Base-by-base conservation (phyloP, 2,888 invertebrate species). In the Diaphora mendica region DNA sequence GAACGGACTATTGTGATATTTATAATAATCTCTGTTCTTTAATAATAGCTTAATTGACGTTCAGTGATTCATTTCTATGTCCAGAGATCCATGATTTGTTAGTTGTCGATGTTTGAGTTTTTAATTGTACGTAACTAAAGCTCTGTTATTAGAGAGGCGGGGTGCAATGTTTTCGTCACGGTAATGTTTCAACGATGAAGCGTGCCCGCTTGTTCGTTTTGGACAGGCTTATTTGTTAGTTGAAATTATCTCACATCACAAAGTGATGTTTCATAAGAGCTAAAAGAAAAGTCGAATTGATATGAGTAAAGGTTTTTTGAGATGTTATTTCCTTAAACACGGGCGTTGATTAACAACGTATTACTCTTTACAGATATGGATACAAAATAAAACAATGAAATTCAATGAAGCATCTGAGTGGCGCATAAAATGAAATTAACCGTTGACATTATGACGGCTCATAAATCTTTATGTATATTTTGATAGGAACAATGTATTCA, bases 111-210 rank as follows among this genome's bases (percentile, higher is more conserved):
- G 91, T 92, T 94, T 94, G 92, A 94, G 92, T 92, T 94, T 94
- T 94, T 95, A 95, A 95, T 95, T 95, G 93, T 85, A 93, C 93
- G 91, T 91, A 92, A 93, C 93, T 92, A 94, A 94, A 94, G 90
- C 90, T 87, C 86, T 90, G 90, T 91, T 92, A 92, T 94, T 93
- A 92, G 90, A 88, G 88, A 89, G 93, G 91, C 92, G 93, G 91
- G 89, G 90, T 91, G 88, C 87, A 86, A 86, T 84, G 86, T 82
- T 90, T 92, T 93, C 90, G 93, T 92, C 93, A 92, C 91, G 92
- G 91, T 81, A 87, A 86, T 92, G 89, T 86, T 85, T 89, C 87
- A 86, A 86, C 85, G 79, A 83, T 87, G 86, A 87, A 88, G 88
- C 84, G 84, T 68, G 79, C 78, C 73, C 81, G 85, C 77, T 86